These are phyloP conservation scores for Apostichopus californicus DNA, from an alignment of 35 echinoderm and acorn worm species.

Conservation along the genomic window DNA sequence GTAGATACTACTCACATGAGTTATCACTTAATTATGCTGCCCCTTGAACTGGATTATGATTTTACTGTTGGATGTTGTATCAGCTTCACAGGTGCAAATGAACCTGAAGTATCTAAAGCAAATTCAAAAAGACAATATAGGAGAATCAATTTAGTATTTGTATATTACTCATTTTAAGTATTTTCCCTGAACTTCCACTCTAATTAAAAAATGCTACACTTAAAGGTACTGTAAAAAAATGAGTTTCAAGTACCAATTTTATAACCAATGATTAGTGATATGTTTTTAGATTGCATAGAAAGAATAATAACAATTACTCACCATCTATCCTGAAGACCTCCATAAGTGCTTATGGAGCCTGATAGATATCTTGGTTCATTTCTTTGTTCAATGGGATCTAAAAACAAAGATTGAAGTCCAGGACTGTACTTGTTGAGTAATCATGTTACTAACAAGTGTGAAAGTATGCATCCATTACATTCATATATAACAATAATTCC, in stretches of 20 bases:
- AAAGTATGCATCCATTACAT: too few species aligned
- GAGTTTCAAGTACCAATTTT: neutral
- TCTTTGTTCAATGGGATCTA: neutral
- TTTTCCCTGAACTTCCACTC: neutral
- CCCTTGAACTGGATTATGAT: neutral
- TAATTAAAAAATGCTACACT: too few species aligned
- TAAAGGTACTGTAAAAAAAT: neutral
- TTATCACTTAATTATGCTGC: neutral
- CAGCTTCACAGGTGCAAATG: neutral
- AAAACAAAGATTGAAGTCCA: too few species aligned
- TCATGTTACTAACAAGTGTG: too few species aligned
- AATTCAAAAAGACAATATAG: neutral
- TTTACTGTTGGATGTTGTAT: neutral
- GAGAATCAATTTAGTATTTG: neutral
- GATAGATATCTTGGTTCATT: conserved; percentile 48
- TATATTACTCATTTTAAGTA: neutral
- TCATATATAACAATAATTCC: too few species aligned
- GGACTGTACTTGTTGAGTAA: too few species aligned
- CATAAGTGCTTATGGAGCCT: conserved; percentile 24
- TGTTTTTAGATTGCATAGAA: neutral
- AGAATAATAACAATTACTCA: conserved; percentile 7
- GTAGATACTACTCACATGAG: neutral
- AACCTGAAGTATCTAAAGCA: neutral
- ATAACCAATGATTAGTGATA: neutral
- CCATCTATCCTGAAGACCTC: conserved; percentile 43